Base-by-base conservation (phyloP, 2,888 invertebrate species). In the Catocala fraxini region DNA sequence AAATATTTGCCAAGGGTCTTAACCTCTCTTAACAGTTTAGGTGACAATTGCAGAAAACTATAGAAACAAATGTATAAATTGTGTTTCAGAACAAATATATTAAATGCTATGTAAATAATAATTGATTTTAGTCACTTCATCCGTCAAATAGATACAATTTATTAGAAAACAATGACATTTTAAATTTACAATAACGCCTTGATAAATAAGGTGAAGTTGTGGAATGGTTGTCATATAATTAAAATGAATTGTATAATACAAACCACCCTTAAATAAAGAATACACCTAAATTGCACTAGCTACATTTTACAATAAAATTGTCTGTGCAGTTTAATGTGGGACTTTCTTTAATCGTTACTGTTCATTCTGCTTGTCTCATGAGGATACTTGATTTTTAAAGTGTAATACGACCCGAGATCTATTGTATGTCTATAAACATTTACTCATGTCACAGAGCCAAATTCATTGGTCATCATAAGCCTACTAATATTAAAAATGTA, bases 231-330 rank as follows among this genome's bases (percentile, higher is more conserved):
- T 74, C 75, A 74, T 75, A 80, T 73, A 73, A 79, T 81, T 73
- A 80, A 76, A 80, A 81, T 77, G 77, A 81, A 82, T 73, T 61
- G 79, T 77, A 77, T 77, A 65, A 77, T 83, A 86, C 83, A 86
- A 84, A 86, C 83, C 87, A 84, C 82, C 78, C 80, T 81, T 82
- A 85, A 84, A 86, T 87, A 88, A 87, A 87, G 87, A 84, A 83
- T 84, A 87, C 74, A 79, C 68, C 88, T 90, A 90, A 89, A 91
- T 91, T 91, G 86, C 86, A 88, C 91, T 91, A 91, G 75, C 90
- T 90, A 90, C 75, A 81, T 82, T 83, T 82, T 77, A 85, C 74
- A 79, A 70, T 76, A 69, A 63, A 68, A 57, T 42, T 51, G 35
- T 68, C 56, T 66, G 15, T 59, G 49, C 70, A 63, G 63, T 65